These are phyloP conservation scores for Pteropus alecto DNA, from an alignment of 2,113 vertebrate genomes.

Conservation along the genomic window DNA sequence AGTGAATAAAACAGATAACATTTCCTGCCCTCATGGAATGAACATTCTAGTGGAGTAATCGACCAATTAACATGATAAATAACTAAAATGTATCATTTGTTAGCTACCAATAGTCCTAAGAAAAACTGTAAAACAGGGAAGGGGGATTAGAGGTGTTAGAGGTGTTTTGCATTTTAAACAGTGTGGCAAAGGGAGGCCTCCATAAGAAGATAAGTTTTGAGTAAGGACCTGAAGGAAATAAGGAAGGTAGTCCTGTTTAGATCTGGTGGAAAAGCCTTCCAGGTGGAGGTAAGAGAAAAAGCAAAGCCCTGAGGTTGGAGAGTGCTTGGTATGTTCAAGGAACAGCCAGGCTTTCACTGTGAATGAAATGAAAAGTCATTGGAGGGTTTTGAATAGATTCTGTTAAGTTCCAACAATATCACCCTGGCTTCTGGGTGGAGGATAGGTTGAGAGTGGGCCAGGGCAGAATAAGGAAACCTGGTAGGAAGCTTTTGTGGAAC, in stretches of 20 bases:
- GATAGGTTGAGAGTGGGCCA: neutral
- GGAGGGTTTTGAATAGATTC: neutral
- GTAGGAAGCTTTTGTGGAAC: neutral
- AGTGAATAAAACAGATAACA: neutral
- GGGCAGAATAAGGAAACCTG: neutral
- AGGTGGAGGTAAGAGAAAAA: neutral
- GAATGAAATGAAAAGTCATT: neutral
- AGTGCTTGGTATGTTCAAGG: neutral
- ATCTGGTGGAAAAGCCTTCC: neutral
- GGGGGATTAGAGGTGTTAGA: neutral
- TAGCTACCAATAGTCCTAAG: neutral
- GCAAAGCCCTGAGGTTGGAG: neutral
- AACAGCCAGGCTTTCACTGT: neutral
- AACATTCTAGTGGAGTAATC: neutral
- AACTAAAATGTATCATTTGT: neutral
- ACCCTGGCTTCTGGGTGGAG: neutral
- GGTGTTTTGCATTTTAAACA: constrained; percentile 38
- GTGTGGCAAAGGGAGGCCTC: neutral
- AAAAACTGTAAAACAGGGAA: neutral
- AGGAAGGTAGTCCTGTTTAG: neutral
- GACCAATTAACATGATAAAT: neutral
- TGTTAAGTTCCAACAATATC: neutral
- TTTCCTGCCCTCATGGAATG: neutral
- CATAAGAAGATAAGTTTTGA: neutral
- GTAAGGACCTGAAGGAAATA: neutral